Base-by-base conservation (phyloP, 2,888 invertebrate genomes). In the Ferdinandea cuprea region DNA sequence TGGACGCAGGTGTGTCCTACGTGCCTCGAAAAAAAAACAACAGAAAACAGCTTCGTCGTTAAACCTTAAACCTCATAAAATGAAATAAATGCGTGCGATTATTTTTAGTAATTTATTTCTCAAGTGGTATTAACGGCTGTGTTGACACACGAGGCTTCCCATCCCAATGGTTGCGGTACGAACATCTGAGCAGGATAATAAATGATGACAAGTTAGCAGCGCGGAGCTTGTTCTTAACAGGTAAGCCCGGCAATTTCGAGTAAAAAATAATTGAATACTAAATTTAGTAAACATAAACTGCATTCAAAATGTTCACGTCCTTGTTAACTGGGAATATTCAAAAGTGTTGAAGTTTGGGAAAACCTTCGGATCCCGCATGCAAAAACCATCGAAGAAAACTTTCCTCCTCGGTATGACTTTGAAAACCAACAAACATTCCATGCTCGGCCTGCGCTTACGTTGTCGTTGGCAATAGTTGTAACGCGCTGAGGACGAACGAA, bases 61-160 rank as follows among this genome's bases (percentile, higher is more conserved):
- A 77, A 83, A 77, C 83, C 83, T 83, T 78, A 78, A 83, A 83
- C 83, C 83, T 78, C 83, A 83, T 83, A 83, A 78, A 83, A 78
- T 72, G 78, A 73, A 83, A 83, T 83, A 83, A 83, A 83, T 83
- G 83, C 83, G 83, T 83, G 83, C 78, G 83, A 83, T 83, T 83
- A 83, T 83, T 83, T 83, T 78, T 73, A 54, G 83, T 83, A 83
- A 83, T 83, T 83, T 83, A 83, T 83, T 58, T 78, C 72, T 83
- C 78, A 72, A 78, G 83, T 72, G 72, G 83, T 73, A 83, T 83
- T 83, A 83, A 77, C 81, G 71, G 77, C 56, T 35, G 61, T 50
- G 83, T 83, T 83, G 83, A 83, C 83, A 83, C 78, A 83, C 78
- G 83, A 69, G 83, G 78, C 50, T 32, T 8, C 19, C 25, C 63